These are phyloP conservation scores for Eospalax fontanierii DNA, from an alignment of 2,797 vertebrate species.

Conservation along the genomic window DNA sequence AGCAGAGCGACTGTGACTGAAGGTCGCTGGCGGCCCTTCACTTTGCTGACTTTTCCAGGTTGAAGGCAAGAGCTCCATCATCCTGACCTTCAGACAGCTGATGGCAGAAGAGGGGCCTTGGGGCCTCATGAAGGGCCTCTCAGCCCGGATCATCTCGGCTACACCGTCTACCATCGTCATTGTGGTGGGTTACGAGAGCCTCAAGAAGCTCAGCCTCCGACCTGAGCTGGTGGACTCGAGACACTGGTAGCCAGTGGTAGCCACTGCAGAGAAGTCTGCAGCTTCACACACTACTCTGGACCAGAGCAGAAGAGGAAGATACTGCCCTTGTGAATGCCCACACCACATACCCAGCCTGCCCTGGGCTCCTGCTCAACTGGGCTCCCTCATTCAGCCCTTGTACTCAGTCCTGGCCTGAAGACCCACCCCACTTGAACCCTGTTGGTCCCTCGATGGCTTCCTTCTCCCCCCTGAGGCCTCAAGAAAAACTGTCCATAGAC, in stretches of 20 bases:
- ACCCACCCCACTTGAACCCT: neutral
- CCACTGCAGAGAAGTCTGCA: constrained; percentile 52
- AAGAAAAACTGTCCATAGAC: constrained; percentile 40
- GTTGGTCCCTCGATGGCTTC: neutral
- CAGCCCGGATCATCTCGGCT: constrained; percentile 97
- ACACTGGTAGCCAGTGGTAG: constrained; percentile 93
- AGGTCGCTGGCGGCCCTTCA: neutral
- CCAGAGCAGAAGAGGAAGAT: neutral
- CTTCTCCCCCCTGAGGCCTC: neutral
- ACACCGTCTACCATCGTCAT: constrained; percentile 98
- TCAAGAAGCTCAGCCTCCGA: constrained; percentile 97
- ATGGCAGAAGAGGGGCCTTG: constrained; percentile 96
- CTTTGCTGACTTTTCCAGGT: constrained; percentile 91
- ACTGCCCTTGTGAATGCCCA: constrained; percentile 14
- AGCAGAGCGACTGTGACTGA: neutral
- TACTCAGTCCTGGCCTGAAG: neutral
- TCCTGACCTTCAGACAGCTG: constrained; percentile 96
- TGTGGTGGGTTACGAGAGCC: constrained; percentile 97
- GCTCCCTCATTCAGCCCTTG: constrained; percentile 28
- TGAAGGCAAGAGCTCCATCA: constrained; percentile 95
- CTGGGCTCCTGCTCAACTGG: constrained; percentile 54
- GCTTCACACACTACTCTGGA: constrained; percentile 23
- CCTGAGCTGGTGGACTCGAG: constrained; percentile 97
- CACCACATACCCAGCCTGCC: neutral
- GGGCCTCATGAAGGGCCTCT: constrained; percentile 98